These are phyloP conservation scores for Aethina tumida DNA, from an alignment of 1,140 invertebrate species.

Conservation along the genomic window DNA sequence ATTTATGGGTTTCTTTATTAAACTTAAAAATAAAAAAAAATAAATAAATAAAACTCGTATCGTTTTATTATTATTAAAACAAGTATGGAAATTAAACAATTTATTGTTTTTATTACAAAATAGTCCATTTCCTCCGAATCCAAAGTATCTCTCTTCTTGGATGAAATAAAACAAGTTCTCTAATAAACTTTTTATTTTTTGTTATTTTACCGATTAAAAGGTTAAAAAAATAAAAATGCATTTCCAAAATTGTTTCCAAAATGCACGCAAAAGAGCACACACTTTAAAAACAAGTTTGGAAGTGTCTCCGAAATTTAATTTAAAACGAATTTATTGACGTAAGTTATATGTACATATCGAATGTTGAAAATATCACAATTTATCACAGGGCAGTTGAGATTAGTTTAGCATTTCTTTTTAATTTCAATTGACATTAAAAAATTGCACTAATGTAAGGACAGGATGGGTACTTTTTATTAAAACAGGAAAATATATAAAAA, in stretches of 20 bases:
- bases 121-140: background rate
- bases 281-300: slow-evolving; percentile 29
- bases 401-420: slow-evolving; percentile 2
- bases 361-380: slow-evolving; percentile 24
- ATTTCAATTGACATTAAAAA: slow-evolving; percentile 7
- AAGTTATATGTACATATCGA: too few species aligned
- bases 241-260: slow-evolving; percentile 28
- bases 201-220: slow-evolving; percentile 15
- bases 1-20: too few species aligned
- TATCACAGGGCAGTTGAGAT: slow-evolving; percentile 22
- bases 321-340: slow-evolving; percentile 33
- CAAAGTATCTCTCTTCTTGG: slow-evolving; percentile 2
- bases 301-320: slow-evolving; percentile 19
- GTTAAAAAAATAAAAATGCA: slow-evolving; percentile 32
- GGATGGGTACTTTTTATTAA: slow-evolving; percentile 22
- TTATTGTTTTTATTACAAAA: background rate
- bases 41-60: background rate
- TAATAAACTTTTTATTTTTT: slow-evolving; percentile 17
- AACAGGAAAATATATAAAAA: slow-evolving; percentile 17
- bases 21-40: background rate
- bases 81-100: background rate
- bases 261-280: slow-evolving; percentile 3
- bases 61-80: background rate
- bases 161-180: slow-evolving; percentile 22
- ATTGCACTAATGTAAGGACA: slow-evolving; percentile 24